Evolutionary conservation across 53 echinoderm and acorn worm species (phyloP), one percentile per base, ranked within the genome.

Genomic region (Mesocentrotus franciscanus): DNA sequence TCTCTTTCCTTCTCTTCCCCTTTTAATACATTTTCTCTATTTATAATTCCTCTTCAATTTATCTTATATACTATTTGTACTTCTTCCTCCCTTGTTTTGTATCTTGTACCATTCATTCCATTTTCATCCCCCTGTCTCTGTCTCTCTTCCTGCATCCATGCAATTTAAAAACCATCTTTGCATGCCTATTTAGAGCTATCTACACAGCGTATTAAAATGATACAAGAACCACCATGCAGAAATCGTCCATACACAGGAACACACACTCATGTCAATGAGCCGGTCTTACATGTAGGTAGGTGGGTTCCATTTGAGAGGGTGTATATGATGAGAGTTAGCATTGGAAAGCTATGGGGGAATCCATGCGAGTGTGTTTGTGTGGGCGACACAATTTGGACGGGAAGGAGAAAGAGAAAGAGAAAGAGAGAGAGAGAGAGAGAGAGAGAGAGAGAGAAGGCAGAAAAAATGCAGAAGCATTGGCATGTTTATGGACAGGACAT

Each of bases 401-500:
- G 90, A 22, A 58, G 60, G 30, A 59, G n/a, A 5, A 29, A 58
- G 30, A n/a, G 60, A 29, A 60, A 32, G 60, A 49, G 78, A 78
- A 24, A 24, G 78, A 32, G 29, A 22, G 30, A 18, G 13, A 34
- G 78, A 8, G 78, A 34, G 26, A 9, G 78, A 78, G 78, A 76
- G 61, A 10, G 39, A 39, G 39, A 39, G 39, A 39, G 39, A 39
- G 49, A 49, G 49, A 49, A 27, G 33, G 76, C 13, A 36, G 27
- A 29, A 64, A 18, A 91, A 34, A 91, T 13, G 14, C 90, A 61
- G 66, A 91, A 91, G 64, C 91, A 35, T 34, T 90, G 91, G 26
- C 91, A 91, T 66, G 91, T 91, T 91, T 91, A 66, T 91, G 91
- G 17, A 91, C 55, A 59, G 90, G 59, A 66, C 64, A 91, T 64